phyloP scores from a whole-genome alignment of 2,113 vertebrate genomes.

The Tricholaema leucomelas region DNA sequence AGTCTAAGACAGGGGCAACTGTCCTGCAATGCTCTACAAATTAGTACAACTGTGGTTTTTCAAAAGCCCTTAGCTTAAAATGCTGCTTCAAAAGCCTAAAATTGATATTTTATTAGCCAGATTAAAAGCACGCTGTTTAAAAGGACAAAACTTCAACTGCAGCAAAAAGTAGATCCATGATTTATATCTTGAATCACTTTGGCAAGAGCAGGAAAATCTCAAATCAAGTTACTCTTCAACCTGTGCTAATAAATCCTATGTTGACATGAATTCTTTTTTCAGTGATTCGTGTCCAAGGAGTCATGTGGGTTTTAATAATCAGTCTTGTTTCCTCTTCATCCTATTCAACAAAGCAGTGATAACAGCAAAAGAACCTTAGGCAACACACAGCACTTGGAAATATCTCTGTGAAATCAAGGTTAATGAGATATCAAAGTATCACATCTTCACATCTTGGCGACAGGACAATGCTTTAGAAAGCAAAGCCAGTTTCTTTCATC shows the following conservation, averaged over 20 bases:
- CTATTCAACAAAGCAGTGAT: background rate
- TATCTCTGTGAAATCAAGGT: constrained; percentile 65
- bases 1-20: background rate
- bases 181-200: constrained; percentile 32
- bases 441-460: constrained; percentile 71
- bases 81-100: background rate
- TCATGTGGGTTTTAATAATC: constrained; percentile 44
- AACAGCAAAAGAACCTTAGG: background rate
- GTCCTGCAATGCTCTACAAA: background rate
- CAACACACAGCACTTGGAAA: constrained; percentile 7
- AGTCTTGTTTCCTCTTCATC: constrained; percentile 13
- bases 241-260: constrained; percentile 56
- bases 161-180: background rate
- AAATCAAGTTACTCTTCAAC: constrained; percentile 59
- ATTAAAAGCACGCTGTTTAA: background rate
- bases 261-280: constrained; percentile 41
- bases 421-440: constrained; percentile 77
- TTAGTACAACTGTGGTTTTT: background rate
- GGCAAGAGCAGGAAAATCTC: constrained; percentile 43
- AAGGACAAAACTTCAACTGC: background rate
- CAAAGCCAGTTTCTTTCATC: constrained; percentile 59
- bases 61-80: background rate
- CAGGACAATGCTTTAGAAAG: constrained; percentile 68
- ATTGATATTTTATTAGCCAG: background rate
- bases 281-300: constrained; percentile 54